Base-by-base conservation (phyloP, 2,888 invertebrate species). In the Oligia fasciuncula region DNA sequence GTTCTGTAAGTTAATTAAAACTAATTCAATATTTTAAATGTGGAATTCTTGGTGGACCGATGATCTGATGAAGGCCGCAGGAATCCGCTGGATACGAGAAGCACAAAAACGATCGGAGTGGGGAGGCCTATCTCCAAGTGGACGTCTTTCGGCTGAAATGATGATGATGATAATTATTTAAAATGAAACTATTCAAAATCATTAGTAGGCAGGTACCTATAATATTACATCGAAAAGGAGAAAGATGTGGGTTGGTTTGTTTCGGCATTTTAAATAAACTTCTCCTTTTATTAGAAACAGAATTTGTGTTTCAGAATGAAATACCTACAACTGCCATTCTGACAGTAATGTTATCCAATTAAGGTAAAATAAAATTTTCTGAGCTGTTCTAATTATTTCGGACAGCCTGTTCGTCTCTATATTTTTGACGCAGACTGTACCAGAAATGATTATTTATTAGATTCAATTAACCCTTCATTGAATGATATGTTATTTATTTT, bases 391-490 rank as follows among this genome's bases (percentile, higher is more conserved):
- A 6, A 6, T 23, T 6, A 66, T 23, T 66, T 40, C 13, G 14
- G 4, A 23, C 51, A 5, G 5, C 17, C 9, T 40, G 17, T 60
- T 40, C 2, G 70, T 2, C 17, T 3, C 4, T 23, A 11, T 63
- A 51, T 4, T 35, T 70, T 35, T 40, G 35, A 6, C 5, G 40
- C 88, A 84, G 86, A 89, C 85, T 89, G 87, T 80, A 83, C 88
- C 77, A 83, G 75, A 74, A 90, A 90, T 90, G 88, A 93, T 93
- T 94, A 92, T 94, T 94, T 93, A 94, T 94, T 91, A 91, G 90
- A 91, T 94, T 89, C 91, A 90, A 92, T 94, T 93, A 94, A 94
- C 93, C 92, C 94, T 92, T 93, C 87, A 92, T 93, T 91, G 90
- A 78, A 87, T 89, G 79, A 90, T 84, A 84, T 87, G 85, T 89